Evolutionary conservation across 2,113 vertebrate genomes (phyloP).

Genomic region (Megaptera novaeangliae): DNA sequence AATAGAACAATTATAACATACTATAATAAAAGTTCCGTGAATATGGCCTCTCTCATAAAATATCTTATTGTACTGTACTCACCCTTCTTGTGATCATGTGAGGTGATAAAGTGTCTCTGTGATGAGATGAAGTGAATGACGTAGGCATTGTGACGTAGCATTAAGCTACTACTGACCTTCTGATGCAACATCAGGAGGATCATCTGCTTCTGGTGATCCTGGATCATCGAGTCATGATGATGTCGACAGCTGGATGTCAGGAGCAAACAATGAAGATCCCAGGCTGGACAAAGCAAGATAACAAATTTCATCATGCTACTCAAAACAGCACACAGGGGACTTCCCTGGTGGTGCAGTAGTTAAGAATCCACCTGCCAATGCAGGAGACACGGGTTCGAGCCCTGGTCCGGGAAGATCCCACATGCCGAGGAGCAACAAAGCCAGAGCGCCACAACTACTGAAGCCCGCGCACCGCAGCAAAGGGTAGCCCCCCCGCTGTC

Average conservation of each 20-base stretch:
- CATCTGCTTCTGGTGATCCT: background rate
- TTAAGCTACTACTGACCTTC: background rate
- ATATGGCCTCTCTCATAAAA: background rate
- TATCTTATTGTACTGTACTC: background rate
- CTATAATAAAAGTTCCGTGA: background rate
- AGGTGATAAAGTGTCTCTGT: background rate
- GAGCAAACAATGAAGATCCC: background rate
- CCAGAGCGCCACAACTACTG: no score
- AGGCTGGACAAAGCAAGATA: background rate
- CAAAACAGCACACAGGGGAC: no score
- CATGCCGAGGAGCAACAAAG: no score
- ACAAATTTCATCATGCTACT: background rate
- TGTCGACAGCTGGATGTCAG: background rate
- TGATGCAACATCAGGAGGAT: background rate
- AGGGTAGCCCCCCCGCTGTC: no score
- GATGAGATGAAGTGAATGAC: background rate
- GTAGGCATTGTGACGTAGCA: background rate
- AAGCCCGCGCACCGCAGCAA: no score
- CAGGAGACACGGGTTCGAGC: no score
- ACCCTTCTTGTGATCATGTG: background rate
- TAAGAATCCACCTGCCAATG: no score
- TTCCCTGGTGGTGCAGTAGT: no score
- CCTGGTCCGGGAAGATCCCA: no score
- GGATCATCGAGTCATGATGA: background rate
- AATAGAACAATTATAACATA: background rate